phyloP scores from a whole-genome alignment of 1,140 invertebrate genomes.

The Gerris buenoi region DNA sequence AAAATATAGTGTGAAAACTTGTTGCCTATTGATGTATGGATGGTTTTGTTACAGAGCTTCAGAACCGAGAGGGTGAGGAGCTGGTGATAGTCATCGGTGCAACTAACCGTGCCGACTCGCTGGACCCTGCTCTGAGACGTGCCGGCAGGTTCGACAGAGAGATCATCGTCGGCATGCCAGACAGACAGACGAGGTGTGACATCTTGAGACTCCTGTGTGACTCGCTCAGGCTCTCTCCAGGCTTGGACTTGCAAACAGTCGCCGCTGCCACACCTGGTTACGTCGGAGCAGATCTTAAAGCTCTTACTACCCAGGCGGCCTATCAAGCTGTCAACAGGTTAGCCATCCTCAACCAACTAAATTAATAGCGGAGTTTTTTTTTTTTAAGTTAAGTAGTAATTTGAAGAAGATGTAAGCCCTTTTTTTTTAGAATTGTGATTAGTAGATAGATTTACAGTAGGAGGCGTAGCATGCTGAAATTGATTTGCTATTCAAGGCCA shows the following conservation, averaged over 20 bases:
- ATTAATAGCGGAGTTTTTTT: too few relatives aligned
- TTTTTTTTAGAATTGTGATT: too few relatives aligned
- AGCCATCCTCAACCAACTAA: too few relatives aligned
- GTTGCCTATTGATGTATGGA: too few relatives aligned
- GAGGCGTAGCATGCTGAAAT: too few relatives aligned
- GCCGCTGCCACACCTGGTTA: constrained; percentile 85
- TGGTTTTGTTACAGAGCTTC: not conserved
- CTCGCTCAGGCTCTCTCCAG: constrained; percentile 46
- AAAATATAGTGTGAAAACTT: too few relatives aligned
- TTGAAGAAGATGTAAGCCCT: too few relatives aligned
- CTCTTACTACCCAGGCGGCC: constrained; percentile 71
- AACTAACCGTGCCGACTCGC: constrained; percentile 80
- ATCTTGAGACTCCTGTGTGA: constrained; percentile 57
- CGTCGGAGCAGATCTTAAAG: constrained; percentile 86
- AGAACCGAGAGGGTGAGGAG: not conserved
- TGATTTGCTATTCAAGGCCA: too few relatives aligned
- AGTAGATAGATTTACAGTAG: too few relatives aligned
- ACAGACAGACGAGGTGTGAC: constrained; percentile 56
- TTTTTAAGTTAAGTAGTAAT: too few relatives aligned
- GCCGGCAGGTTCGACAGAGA: constrained; percentile 87
- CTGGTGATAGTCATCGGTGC: constrained; percentile 73
- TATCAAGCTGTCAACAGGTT: constrained; percentile 64
- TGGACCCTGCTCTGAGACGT: constrained; percentile 83
- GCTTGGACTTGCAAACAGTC: constrained; percentile 53
- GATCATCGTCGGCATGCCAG: constrained; percentile 83